Evolutionary conservation across 1,140 invertebrate genomes (phyloP).

Genomic region (Drosophila truncata): DNA sequence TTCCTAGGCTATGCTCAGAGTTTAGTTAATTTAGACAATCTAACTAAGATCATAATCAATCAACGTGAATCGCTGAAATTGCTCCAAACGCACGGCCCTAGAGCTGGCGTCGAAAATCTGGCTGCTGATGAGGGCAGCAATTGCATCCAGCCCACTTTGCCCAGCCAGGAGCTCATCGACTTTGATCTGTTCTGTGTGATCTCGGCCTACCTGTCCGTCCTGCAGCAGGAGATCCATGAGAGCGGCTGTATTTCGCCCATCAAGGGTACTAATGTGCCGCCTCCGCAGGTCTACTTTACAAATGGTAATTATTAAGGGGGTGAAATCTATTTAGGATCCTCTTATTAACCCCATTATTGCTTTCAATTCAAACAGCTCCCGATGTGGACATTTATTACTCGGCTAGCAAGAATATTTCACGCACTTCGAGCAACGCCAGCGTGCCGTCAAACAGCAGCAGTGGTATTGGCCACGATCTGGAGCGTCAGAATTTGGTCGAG

Average conservation of each 20-base stretch:
- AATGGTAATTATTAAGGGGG: slow-evolving; percentile 51
- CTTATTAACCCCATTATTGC: not conserved
- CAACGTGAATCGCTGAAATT: slow-evolving; percentile 80
- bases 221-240: slow-evolving; percentile 85
- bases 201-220: slow-evolving; percentile 82
- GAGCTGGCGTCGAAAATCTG: slow-evolving; percentile 18
- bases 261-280: slow-evolving; percentile 85
- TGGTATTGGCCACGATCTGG: slow-evolving; percentile 65
- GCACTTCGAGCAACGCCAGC: slow-evolving; percentile 82
- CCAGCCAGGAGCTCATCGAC: slow-evolving; percentile 70
- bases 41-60: slow-evolving; percentile 83
- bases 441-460: slow-evolving; percentile 81
- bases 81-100: slow-evolving; percentile 65
- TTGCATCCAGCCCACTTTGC: slow-evolving; percentile 19
- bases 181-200: slow-evolving; percentile 85
- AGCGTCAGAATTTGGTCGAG: slow-evolving; percentile 65
- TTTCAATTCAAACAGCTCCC: slow-evolving; percentile 42
- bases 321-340: rapidly evolving
- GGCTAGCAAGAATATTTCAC: slow-evolving; percentile 80
- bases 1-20: slow-evolving; percentile 85
- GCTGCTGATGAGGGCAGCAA: not conserved
- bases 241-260: slow-evolving; percentile 85
- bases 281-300: slow-evolving; percentile 83
- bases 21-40: slow-evolving; percentile 84
- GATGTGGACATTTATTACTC: slow-evolving; percentile 79